Evolutionary conservation across 2,113 vertebrate genomes (phyloP).

Genomic region (Channa argus): DNA sequence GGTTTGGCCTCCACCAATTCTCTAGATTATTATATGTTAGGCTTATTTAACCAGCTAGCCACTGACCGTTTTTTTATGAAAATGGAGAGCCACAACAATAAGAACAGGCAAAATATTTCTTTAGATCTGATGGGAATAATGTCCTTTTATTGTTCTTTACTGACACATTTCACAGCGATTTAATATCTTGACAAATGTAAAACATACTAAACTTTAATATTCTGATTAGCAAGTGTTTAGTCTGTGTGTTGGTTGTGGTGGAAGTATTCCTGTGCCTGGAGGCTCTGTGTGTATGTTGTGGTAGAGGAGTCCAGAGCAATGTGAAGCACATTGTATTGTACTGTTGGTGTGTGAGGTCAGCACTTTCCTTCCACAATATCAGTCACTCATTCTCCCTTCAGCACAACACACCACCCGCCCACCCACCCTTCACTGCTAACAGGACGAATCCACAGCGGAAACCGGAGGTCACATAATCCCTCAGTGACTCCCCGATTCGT

Average conservation of each 20-base stretch:
- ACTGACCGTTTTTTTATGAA: neutral
- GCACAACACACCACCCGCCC: conserved; percentile 36
- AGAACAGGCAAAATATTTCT: too few relatives aligned
- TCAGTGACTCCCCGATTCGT: conserved; percentile 77
- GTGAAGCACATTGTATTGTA: conserved; percentile 80
- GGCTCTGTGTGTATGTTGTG: conserved; percentile 31
- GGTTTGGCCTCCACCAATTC: neutral
- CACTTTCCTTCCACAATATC: conserved; percentile 78
- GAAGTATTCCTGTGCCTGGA: too few relatives aligned
- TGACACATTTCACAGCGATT: too few relatives aligned
- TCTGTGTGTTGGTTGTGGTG: conserved; percentile 19
- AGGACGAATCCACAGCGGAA: conserved; percentile 80
- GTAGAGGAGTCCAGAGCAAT: conserved; percentile 56
- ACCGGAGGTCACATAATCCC: conserved; percentile 85
- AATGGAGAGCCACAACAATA: neutral
- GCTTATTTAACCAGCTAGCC: neutral
- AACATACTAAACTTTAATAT: too few relatives aligned
- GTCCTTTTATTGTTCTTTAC: too few relatives aligned
- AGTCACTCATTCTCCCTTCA: conserved; percentile 53
- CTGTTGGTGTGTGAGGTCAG: conserved; percentile 81
- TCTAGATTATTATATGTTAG: neutral
- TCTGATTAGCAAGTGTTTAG: neutral
- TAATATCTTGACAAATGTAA: too few relatives aligned
- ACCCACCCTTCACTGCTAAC: conserved; percentile 65
- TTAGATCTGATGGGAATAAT: too few relatives aligned